Evolutionary conservation across 2,888 invertebrate genomes (phyloP).

Genomic region (Epinotia brunnichana): DNA sequence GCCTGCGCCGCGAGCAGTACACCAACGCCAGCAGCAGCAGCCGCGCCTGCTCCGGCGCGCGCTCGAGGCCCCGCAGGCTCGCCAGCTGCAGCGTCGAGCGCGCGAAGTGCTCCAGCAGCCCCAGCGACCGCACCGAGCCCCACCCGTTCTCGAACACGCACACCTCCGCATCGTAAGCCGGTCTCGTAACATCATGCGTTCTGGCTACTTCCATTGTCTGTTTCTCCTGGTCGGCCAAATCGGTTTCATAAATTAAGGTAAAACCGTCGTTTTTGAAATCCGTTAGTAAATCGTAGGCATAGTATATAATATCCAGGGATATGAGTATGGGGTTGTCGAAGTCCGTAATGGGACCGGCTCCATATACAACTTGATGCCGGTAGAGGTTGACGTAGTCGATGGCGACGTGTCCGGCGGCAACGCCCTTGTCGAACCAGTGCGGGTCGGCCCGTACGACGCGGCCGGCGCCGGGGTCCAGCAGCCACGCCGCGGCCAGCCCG

Average conservation of each 20-base stretch:
- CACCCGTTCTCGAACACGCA: constrained; percentile 59
- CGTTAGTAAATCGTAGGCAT: constrained; percentile 57
- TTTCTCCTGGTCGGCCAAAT: constrained; percentile 17
- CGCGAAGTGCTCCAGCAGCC: constrained; percentile 43
- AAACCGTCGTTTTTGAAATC: constrained; percentile 49
- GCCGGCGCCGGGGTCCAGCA: constrained; percentile 41
- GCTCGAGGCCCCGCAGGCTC: constrained; percentile 7
- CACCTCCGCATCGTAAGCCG: constrained; percentile 47
- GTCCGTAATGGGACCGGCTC: constrained; percentile 47
- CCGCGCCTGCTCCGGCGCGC: constrained; percentile 21
- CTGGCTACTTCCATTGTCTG: constrained; percentile 1
- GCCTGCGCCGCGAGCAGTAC: constrained; percentile 52
- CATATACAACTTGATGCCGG: constrained; percentile 38
- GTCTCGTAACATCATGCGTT: constrained; percentile 47
- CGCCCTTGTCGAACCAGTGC: constrained; percentile 54
- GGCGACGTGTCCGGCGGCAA: constrained; percentile 47
- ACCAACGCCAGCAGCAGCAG: constrained; percentile 38
- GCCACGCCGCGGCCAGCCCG: constrained; percentile 43
- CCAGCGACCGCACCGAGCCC: constrained; percentile 9
- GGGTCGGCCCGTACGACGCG: constrained; percentile 46
- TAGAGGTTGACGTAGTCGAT: constrained; percentile 49
- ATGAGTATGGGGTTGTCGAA: constrained; percentile 48
- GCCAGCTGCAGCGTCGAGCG: constrained; percentile 5
- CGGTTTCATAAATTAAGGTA: constrained; percentile 18
- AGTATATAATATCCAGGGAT: constrained; percentile 56